Evolutionary conservation across 2,797 vertebrate species (phyloP).

Genomic region (Brachyalestes nurse): DNA sequence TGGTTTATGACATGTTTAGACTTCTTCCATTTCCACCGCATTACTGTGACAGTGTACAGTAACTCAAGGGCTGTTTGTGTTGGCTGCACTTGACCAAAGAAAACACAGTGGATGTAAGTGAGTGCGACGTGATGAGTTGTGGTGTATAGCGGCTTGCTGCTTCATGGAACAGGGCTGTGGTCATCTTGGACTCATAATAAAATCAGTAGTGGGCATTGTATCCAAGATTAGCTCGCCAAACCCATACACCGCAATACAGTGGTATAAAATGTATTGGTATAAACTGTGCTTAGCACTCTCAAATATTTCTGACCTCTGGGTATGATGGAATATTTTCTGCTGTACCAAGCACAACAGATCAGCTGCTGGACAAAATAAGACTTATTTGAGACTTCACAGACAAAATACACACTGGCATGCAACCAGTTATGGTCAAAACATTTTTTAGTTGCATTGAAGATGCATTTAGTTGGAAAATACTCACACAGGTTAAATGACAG

Average conservation of each 20-base stretch:
- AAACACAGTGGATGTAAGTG: constrained; percentile 28
- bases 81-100: constrained; percentile 45
- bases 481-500: too few species aligned
- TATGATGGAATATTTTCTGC: neutral
- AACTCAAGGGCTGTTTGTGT: constrained; percentile 39
- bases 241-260: neutral
- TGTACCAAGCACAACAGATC: neutral
- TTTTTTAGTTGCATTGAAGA: too few species aligned
- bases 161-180: constrained; percentile 40
- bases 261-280: neutral
- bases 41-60: constrained; percentile 31
- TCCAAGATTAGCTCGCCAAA: constrained; percentile 5
- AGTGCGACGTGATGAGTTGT: constrained; percentile 43
- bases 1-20: constrained; percentile 43
- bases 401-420: too few species aligned
- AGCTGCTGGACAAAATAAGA: neutral
- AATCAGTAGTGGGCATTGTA: neutral
- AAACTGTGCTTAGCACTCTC: neutral
- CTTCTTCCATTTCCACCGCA: constrained; percentile 38
- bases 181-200: constrained; percentile 33
- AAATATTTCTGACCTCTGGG: neutral
- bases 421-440: too few species aligned
- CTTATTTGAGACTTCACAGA: neutral
- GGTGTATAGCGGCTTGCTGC: constrained; percentile 30
- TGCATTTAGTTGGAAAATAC: too few species aligned